Base-by-base conservation (phyloP, 2,113 vertebrate species). In the Apteryx owenii region DNA sequence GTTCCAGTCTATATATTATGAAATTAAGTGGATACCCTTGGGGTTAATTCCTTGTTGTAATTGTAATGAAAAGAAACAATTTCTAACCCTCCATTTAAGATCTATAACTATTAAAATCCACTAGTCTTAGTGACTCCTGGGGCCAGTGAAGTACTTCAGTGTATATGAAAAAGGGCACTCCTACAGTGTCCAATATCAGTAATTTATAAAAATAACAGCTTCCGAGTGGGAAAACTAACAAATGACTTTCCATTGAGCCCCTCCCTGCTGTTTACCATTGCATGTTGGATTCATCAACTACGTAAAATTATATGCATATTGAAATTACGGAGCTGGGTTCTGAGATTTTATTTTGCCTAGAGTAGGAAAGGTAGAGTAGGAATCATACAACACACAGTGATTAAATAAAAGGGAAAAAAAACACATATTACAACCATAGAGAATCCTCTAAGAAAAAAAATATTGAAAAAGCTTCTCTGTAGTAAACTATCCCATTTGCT, bases 1-100 rank as follows among this genome's bases (percentile, higher is more conserved):
- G 96, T 98, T 98, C 98, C 98, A 98, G 98, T 98, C 98, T 98
- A 98, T 98, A 98, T 98, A 98, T 98, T 98, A 98, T 98, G 98
- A 98, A 98, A 98, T 98, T 98, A 98, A 98, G 98, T 98, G 97
- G 98, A 97, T 98, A 98, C 98, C 98, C 98, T 98, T 97, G 98
- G 98, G 98, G 98, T 98, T 98, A 98, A 98, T 98, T 98, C 97
- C 98, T 98, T 97, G 97, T 98, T 98, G 98, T 98, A 98, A 98
- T 98, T 98, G 98, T 98, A 98, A 98, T 98, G 98, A 98, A 98
- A 98, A 98, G 98, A 98, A 98, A 98, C 98, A 98, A 98, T 98
- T 98, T 98, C 98, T 97, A 98, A 97, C 96, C 96, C 96, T 98
- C 98, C 95, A 98, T 97, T 98, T 98, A 98, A 98, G 98, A 98